These are phyloP conservation scores for Chlamydotis undulata DNA, from an alignment of 2,113 vertebrate species.

Conservation along the genomic window DNA sequence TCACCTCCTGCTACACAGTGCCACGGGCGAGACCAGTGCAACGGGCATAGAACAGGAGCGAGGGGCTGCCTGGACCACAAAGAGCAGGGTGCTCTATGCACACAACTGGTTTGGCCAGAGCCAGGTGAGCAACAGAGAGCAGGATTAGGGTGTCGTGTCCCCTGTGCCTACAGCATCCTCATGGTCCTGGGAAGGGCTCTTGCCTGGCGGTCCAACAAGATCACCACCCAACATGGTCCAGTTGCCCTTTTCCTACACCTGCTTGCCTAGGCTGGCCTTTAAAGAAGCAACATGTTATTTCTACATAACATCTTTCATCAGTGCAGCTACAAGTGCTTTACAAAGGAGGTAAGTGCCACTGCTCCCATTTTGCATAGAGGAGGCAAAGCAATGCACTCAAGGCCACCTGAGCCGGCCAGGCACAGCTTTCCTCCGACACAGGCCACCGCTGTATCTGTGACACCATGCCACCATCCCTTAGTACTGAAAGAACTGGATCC, in stretches of 20 bases:
- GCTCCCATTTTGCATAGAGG: neutral
- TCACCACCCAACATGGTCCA: neutral
- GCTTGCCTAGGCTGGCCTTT: neutral
- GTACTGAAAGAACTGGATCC: neutral
- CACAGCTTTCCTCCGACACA: neutral
- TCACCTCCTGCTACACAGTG: neutral
- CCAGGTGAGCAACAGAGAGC: neutral
- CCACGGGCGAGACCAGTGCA: fast-evolving
- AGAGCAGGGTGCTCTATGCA: neutral
- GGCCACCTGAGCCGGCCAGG: neutral
- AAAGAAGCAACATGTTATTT: neutral
- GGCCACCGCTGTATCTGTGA: neutral
- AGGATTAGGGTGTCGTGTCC: neutral
- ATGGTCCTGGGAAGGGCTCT: neutral
- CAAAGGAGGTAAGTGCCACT: neutral
- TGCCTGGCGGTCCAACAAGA: neutral
- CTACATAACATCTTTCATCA: neutral
- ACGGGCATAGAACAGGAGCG: fast-evolving
- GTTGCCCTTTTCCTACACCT: neutral
- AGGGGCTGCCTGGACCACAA: neutral
- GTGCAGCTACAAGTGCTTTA: neutral
- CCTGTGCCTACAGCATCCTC: neutral
- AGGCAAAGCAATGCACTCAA: fast-evolving
- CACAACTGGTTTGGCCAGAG: neutral
- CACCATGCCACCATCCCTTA: neutral